Percentiles rank a stretch among this genome's conserved stretches.
These are phyloP conservation scores for Argyra leucocephala DNA, from an alignment of 2,888 invertebrate species.

Conservation along the genomic window DNA sequence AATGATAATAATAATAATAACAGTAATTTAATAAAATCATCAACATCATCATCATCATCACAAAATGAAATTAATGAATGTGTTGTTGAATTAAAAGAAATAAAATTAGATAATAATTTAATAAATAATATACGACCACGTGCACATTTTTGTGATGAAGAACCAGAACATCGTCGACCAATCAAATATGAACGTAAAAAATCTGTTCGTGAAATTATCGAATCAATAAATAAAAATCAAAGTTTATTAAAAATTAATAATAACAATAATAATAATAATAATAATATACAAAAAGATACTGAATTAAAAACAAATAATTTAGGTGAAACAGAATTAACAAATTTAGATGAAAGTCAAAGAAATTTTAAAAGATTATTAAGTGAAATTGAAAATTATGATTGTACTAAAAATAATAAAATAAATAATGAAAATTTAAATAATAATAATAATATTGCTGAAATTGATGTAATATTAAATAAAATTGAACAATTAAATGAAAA, in stretches of 20 bases:
- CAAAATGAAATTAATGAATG: not conserved
- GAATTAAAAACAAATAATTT: slow-evolving; percentile 17
- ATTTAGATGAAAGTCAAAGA: slow-evolving; percentile 1
- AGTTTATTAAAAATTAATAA: slow-evolving; percentile 34
- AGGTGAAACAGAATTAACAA: slow-evolving; percentile 13
- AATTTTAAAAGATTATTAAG: not conserved
- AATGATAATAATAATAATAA: too few species aligned
- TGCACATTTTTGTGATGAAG: not conserved
- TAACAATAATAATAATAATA: not conserved
- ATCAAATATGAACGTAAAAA: slow-evolving; percentile 20
- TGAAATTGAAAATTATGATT: slow-evolving; percentile 6
- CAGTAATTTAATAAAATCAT: not conserved
- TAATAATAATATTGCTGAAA: not conserved
- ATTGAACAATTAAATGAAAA: slow-evolving; percentile 12
- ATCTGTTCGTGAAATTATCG: slow-evolving; percentile 35
- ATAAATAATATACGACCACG: not conserved
- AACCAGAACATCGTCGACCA: slow-evolving; percentile 11
- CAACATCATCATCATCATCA: not conserved
- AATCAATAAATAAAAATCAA: slow-evolving; percentile 42
- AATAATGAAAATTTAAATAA: not conserved
- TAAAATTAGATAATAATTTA: not conserved
- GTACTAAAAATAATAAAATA: slow-evolving; percentile 9
- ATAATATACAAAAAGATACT: not conserved
- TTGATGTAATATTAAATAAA: slow-evolving; percentile 2
- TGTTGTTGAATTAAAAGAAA: not conserved